Evolutionary conservation across 2,113 vertebrate species (phyloP), one percentile per base, ranked within the genome.

Genomic region (Psittacara wagleri): DNA sequence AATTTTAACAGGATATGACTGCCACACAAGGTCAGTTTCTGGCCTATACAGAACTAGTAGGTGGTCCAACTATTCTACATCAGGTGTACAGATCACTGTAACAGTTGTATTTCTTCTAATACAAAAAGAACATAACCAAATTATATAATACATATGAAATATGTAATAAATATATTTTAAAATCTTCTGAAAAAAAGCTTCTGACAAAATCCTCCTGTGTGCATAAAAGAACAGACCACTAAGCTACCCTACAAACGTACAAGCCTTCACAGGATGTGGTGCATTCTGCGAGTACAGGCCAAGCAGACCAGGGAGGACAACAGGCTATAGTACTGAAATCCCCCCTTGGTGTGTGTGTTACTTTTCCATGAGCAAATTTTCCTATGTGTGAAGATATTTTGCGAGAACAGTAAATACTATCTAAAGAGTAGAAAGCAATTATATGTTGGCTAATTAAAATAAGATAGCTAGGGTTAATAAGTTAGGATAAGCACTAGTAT

Each of bases 271-370:
- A 35, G 55, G 20, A 23, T n/a, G 48, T n/a, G 31, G 10, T 63
- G 19, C 18, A n/a, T 37, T 25, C 25, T 48, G 7, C 16, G 48
- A 80, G 16, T 24, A 57, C 15, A 43, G 28, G 27, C n/a, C 52
- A 54, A 66, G 33, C 16, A 29, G 46, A 14, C 2, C 31, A 67
- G 33, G 33, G 46, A 8, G 10, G 13, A 68, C 41, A 20, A 27
- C 17, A 48, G 17, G 29, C 17, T 35, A 22, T 1, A 74, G 37
- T 2, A 29, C 13, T n/a, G 41, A 17, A 69, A 57, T 35, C 17
- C 48, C 37, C 37, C 13, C 5, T 14, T 17, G 10, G 7, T 1
- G 12, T 2, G 2, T 6, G 5, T 11, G 10, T 51, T 24, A 29
- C 14, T 75, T 75, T 35, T 49, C 6, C 16, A n/a, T n/a, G 19